Conservation (phyloP, 2,113 vertebrate genomes). For the Misgurnus mizolepis region DNA sequence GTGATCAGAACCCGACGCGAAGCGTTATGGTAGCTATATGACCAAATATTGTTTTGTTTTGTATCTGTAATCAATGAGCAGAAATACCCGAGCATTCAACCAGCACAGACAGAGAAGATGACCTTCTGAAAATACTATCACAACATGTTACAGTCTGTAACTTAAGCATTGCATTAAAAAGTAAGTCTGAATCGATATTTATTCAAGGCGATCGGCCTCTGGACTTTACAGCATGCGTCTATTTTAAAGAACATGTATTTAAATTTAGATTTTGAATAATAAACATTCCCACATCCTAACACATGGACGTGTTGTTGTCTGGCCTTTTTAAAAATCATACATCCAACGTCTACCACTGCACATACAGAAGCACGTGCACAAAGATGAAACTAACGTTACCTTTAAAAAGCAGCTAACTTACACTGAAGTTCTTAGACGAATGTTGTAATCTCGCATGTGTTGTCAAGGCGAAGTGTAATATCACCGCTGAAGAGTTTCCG, state of each 20-base stretch:
- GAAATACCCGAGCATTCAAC: not conserved
- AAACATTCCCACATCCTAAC: not conserved
- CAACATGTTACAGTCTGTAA: not conserved
- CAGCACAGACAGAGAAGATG: not conserved
- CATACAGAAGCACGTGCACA: not conserved
- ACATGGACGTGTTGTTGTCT: not conserved
- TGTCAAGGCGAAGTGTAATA: not conserved
- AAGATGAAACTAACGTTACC: not conserved
- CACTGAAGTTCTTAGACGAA: not conserved
- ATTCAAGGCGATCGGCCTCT: too few species aligned
- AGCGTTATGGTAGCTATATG: too few species aligned
- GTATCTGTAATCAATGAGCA: not conserved
- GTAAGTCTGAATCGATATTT: too few species aligned
- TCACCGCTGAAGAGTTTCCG: slow-evolving; percentile 15
- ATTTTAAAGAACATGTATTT: not conserved
- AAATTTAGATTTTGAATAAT: not conserved
- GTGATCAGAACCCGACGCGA: too few species aligned
- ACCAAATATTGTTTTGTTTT: not conserved
- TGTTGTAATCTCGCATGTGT: slow-evolving; percentile 20
- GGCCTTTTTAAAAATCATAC: not conserved
- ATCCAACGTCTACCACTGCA: not conserved
- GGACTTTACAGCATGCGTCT: not conserved
- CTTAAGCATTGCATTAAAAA: not conserved
- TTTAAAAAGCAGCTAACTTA: not conserved
- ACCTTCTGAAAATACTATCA: not conserved